A percentile compares a stretch with the other conserved stretches of the same genome.
These are phyloP conservation scores for Crambe crambe DNA, from an alignment of 37 sponge, comb jelly and placozoan species.

Conservation along the genomic window DNA sequence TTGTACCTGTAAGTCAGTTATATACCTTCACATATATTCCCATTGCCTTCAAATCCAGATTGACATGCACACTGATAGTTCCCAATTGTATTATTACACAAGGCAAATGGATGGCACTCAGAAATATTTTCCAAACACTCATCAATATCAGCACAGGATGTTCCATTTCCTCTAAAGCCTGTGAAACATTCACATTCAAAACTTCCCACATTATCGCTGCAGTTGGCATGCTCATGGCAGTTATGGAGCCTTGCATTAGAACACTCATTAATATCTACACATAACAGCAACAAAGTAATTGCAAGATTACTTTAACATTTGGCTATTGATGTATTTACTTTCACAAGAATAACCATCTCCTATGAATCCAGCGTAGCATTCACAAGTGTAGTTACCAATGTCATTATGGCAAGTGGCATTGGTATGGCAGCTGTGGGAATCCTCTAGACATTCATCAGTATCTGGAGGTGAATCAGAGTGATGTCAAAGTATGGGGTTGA, in stretches of 20 bases:
- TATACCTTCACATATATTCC: conserved; percentile 28
- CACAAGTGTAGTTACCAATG: conserved; percentile 26
- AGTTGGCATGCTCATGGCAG: conserved; percentile 18
- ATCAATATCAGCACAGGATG: not conserved
- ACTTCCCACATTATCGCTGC: conserved; percentile 31
- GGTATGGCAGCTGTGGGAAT: conserved; percentile 2
- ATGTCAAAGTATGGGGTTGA: too few relatives aligned
- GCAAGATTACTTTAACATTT: too few relatives aligned
- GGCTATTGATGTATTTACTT: not conserved
- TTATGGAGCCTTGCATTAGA: not conserved
- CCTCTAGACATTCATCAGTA: not conserved
- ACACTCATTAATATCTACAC: conserved; percentile 46
- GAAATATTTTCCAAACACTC: too few relatives aligned
- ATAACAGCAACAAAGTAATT: too few relatives aligned
- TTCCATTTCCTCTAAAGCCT: conserved; percentile 23
- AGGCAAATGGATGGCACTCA: conserved; percentile 10
- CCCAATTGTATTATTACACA: conserved; percentile 46
- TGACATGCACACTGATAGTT: conserved; percentile 33
- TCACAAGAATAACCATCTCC: not conserved
- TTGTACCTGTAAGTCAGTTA: too few relatives aligned
- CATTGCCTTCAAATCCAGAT: conserved; percentile 39
- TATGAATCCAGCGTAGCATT: conserved; percentile 20
- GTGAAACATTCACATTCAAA: conserved; percentile 15
- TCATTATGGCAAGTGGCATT: conserved; percentile 34
- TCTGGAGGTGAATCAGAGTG: not conserved